Evolutionary conservation across 2,113 vertebrate species (phyloP).

Genomic region (Petrocephalus microphthalmus): DNA sequence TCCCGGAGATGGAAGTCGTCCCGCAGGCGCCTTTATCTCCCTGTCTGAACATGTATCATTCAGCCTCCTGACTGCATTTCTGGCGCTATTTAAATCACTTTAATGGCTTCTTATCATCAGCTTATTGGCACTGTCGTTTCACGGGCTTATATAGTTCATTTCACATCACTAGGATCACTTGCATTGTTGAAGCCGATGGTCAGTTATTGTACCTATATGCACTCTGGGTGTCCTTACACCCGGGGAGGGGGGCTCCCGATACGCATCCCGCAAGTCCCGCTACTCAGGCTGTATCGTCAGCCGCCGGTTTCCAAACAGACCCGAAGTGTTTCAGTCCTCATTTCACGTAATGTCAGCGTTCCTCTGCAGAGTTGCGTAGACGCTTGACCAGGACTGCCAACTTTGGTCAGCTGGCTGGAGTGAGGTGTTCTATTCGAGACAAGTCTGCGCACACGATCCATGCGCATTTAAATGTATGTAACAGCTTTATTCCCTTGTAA

Average conservation of each 20-base stretch:
- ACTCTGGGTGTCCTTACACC: neutral
- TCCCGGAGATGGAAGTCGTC: neutral
- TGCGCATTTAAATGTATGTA: neutral
- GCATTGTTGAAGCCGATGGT: neutral
- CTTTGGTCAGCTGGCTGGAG: neutral
- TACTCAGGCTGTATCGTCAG: neutral
- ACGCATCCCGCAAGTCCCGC: neutral
- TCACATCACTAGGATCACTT: neutral
- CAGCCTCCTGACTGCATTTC: neutral
- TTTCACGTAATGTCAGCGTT: neutral
- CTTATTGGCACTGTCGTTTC: neutral
- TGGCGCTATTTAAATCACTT: neutral
- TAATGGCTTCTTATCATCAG: neutral
- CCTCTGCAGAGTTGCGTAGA: neutral
- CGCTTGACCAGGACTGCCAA: neutral
- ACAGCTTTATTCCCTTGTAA: neutral
- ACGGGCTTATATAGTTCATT: neutral
- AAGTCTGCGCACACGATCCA: neutral
- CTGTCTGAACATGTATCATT: neutral
- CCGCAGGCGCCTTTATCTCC: neutral
- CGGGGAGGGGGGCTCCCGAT: neutral
- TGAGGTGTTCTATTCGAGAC: neutral
- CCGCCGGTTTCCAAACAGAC: neutral
- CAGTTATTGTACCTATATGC: neutral
- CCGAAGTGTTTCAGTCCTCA: neutral